Conservation (phyloP, 1,140 invertebrate species). For the Lepidurus couesii region DNA sequence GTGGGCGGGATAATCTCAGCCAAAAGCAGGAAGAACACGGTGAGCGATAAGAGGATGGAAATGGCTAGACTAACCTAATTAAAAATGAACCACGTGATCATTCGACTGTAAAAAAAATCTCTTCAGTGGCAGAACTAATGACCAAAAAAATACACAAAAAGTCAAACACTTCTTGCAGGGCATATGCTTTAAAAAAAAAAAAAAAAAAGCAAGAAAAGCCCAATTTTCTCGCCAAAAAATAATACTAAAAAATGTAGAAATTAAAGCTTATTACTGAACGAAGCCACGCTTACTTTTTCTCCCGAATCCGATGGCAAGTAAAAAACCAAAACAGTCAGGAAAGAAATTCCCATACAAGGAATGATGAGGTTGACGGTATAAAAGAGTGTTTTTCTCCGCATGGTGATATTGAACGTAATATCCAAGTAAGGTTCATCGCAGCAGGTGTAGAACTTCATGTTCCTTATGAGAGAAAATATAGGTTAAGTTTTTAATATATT, state of each 20-base stretch:
- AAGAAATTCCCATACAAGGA: conserved; percentile 95
- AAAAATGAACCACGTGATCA: conserved; percentile 14
- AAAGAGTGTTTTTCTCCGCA: conserved; percentile 93
- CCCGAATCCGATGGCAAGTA: conserved; percentile 98
- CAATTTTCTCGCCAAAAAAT: no score
- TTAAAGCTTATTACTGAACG: no score
- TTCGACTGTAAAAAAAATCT: neutral
- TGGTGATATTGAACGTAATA: conserved; percentile 98
- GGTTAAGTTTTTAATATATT: neutral
- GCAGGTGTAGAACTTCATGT: conserved; percentile 93
- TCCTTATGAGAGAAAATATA: conserved; percentile 52
- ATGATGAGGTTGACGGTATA: conserved; percentile 97
- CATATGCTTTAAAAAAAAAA: no score
- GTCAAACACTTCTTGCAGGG: no score
- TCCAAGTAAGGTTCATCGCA: conserved; percentile 93
- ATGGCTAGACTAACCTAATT: conserved; percentile 89
- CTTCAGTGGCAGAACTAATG: no score
- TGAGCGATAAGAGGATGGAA: conserved; percentile 96
- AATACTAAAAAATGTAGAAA: no score
- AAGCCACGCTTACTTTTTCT: conserved; percentile 75
- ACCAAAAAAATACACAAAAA: no score
- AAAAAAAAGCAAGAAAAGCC: no score
- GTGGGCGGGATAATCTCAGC: conserved; percentile 98
- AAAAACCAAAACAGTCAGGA: conserved; percentile 96
- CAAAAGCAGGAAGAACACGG: conserved; percentile 98